A percentile compares a stretch with the other conserved stretches of the same genome.
Conservation (phyloP, 2,113 vertebrate genomes). For the Sylvia atricapilla region DNA sequence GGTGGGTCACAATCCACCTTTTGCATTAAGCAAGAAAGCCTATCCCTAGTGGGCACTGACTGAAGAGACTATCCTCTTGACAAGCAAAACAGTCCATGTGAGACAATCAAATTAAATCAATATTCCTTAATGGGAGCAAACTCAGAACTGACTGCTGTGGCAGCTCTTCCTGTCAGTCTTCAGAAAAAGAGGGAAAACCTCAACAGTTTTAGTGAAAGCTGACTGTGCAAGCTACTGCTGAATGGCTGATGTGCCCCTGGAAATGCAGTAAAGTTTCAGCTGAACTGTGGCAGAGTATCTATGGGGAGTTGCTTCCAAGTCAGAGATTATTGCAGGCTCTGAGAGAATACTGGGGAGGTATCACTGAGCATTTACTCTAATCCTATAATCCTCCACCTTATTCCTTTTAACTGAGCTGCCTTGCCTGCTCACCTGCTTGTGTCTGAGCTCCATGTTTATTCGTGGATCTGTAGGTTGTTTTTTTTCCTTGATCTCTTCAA, state of each 20-base stretch:
- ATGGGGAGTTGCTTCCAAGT: background rate
- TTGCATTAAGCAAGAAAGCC: background rate
- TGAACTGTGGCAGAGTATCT: background rate
- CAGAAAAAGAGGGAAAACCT: background rate
- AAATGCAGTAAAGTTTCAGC: background rate
- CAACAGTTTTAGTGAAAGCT: background rate
- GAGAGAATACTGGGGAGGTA: background rate
- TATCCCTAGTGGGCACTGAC: background rate
- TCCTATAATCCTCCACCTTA: conserved; percentile 34
- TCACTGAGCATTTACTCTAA: background rate
- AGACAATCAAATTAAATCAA: background rate
- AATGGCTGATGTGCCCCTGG: rapidly evolving
- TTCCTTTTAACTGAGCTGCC: conserved; percentile 54
- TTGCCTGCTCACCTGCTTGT: conserved; percentile 79
- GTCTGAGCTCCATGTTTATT: conserved; percentile 89
- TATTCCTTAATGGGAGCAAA: background rate
- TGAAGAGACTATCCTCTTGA: background rate
- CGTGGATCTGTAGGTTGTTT: conserved; percentile 75
- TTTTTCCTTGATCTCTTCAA: conserved; percentile 74
- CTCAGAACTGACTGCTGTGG: background rate
- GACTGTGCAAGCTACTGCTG: background rate
- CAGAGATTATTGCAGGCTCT: background rate
- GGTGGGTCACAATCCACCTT: background rate
- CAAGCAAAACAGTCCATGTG: background rate
- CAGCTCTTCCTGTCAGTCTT: background rate